A percentile compares a stretch with the other conserved stretches of the same genome.
These are phyloP conservation scores for Boulengeromyrus knoepffleri DNA, from an alignment of 2,113 vertebrate species.

Conservation along the genomic window DNA sequence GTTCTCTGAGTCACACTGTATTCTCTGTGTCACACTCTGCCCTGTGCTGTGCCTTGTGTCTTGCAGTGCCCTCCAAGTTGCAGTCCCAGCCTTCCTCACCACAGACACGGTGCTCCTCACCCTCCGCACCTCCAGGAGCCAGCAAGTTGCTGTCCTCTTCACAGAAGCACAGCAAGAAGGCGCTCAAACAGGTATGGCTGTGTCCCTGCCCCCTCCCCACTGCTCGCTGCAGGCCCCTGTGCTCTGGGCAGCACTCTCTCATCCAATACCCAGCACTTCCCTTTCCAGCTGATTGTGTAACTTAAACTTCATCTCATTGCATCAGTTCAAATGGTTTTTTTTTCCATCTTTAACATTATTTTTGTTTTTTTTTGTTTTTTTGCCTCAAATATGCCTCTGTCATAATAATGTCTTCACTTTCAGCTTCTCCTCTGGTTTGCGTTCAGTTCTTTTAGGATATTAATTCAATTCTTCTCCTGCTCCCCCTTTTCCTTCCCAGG, in stretches of 20 bases:
- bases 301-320: constrained; percentile 29
- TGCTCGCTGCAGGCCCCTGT: background rate
- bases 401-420: background rate
- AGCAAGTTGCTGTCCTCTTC: constrained; percentile 90
- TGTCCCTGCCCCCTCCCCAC: too few relatives aligned
- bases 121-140: constrained; percentile 69
- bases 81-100: constrained; percentile 81
- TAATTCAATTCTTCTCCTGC: background rate
- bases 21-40: background rate
- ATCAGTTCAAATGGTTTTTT: constrained; percentile 13
- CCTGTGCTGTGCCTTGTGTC: constrained; percentile 20
- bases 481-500: background rate
- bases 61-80: constrained; percentile 77
- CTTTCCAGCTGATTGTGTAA: constrained; percentile 1
- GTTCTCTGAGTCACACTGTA: background rate
- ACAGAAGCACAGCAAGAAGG: constrained; percentile 98
- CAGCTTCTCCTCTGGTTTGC: background rate
- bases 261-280: constrained; percentile 9
- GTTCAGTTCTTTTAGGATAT: background rate
- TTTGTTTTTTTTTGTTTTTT: background rate
- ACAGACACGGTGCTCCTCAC: constrained; percentile 80
- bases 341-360: background rate
- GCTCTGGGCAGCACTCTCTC: background rate
- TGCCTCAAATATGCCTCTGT: background rate
- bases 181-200: constrained; percentile 81